These are phyloP conservation scores for Rhaphigaster nebulosa DNA, from an alignment of 2,888 invertebrate species.

Conservation along the genomic window DNA sequence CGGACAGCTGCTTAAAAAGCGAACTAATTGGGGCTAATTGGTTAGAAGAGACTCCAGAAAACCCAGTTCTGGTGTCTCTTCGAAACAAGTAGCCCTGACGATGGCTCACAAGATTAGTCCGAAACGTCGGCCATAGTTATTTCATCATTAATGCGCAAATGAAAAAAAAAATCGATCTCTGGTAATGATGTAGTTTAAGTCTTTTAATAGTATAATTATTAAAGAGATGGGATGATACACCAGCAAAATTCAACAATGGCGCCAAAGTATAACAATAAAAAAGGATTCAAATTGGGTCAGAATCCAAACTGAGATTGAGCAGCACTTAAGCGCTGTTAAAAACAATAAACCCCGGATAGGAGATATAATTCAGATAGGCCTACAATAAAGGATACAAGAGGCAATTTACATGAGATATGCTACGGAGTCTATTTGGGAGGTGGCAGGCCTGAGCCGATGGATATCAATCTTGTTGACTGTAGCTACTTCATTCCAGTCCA, in stretches of 20 bases:
- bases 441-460: neutral
- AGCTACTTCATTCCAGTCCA: constrained; percentile 17
- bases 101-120: no score
- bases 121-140: no score
- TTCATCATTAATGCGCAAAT: no score
- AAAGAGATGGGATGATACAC: no score
- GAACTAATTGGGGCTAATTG: no score
- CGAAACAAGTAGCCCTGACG: no score
- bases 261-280: neutral
- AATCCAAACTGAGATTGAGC: neutral
- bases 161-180: no score
- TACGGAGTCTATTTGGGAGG: constrained; percentile 3
- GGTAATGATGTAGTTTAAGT: no score
- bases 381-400: constrained; percentile 2
- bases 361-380: constrained; percentile 2
- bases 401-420: constrained; percentile 45
- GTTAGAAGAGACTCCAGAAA: no score
- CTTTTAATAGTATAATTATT: no score
- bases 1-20: no score
- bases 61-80: no score
- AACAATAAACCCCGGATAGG: neutral
- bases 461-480: constrained; percentile 18
- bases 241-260: neutral
- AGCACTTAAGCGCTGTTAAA: neutral
- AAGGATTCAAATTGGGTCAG: neutral